Evolutionary conservation across 1,140 invertebrate species (phyloP).

Genomic region (Papilio dardanus): DNA sequence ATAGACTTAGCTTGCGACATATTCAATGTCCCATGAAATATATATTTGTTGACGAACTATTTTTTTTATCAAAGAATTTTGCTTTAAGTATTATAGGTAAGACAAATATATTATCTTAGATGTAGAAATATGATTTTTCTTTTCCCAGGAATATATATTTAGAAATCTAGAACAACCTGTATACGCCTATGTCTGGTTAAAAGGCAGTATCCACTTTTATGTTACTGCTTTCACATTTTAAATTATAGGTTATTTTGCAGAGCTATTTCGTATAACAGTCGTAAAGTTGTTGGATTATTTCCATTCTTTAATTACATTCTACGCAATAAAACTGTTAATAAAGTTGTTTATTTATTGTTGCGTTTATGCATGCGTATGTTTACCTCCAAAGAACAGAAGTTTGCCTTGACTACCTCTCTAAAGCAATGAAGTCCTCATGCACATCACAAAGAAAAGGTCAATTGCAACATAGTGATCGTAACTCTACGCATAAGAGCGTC

Average conservation of each 20-base stretch:
- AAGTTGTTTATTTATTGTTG: neutral
- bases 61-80: too few relatives aligned
- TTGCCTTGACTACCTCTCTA: constrained; percentile 1
- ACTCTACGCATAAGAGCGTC: too few relatives aligned
- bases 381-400: neutral
- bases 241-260: neutral
- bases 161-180: too few relatives aligned
- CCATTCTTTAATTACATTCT: neutral
- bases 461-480: too few relatives aligned
- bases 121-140: neutral
- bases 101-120: neutral
- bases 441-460: too few relatives aligned
- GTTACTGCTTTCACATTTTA: neutral
- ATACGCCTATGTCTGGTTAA: too few relatives aligned
- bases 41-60: too few relatives aligned
- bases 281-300: neutral
- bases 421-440: too few relatives aligned
- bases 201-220: neutral
- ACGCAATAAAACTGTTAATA: neutral
- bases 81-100: too few relatives aligned
- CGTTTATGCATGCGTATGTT: neutral
- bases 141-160: neutral
- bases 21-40: neutral
- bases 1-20: neutral
- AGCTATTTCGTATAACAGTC: neutral